Evolutionary conservation across 2,797 vertebrate species (phyloP), one percentile per base, ranked within the genome.

Genomic region (Micromesistius poutassou): DNA sequence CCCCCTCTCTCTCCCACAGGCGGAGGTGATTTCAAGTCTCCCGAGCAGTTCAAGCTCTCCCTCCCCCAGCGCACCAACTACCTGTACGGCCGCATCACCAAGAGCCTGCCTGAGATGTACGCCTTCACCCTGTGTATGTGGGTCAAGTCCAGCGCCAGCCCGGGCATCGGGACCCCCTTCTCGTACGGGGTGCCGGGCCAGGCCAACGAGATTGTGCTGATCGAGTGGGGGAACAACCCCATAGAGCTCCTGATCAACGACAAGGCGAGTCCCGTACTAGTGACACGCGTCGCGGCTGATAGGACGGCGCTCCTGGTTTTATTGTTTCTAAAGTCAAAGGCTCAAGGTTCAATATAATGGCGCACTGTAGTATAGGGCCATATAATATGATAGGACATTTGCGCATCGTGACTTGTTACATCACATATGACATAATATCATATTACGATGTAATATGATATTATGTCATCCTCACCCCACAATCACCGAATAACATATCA

Each of bases 201-300:
- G 85, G 96, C 98, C 83, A 99, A 99, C 5, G 98, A 99, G 91
- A 98, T 99, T 0, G 98, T 99, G 82, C 95, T 99, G 76, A 99
- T 99, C 10, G 98, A 99, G 70, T 99, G 98, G 98, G 98, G 97
- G 0, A 98, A 97, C 89, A 99, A 99, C 85, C 97, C 97, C 50
- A 98, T 99, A 0, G 98, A 99, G 81, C 94, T 99, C 2, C 94
- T 99, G 1, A 96, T 99, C 79, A 99, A 99, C 0, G 97, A 99
- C 79, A 99, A 99, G 96, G 98, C 98, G 85, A 85, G 94, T 62
- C 22, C 30, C 7, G 19, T 55, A 16, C 1, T 22, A 55, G 6
- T 22, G 19, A 6, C 5, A 22, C 5, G 5, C 14, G n/a, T 55
- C 22, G 3, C 9, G n/a, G 55, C n/a, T n/a, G 50, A 22, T 55